Base-by-base conservation (phyloP, 2,113 vertebrate species). In the Poeciliopsis prolifica region DNA sequence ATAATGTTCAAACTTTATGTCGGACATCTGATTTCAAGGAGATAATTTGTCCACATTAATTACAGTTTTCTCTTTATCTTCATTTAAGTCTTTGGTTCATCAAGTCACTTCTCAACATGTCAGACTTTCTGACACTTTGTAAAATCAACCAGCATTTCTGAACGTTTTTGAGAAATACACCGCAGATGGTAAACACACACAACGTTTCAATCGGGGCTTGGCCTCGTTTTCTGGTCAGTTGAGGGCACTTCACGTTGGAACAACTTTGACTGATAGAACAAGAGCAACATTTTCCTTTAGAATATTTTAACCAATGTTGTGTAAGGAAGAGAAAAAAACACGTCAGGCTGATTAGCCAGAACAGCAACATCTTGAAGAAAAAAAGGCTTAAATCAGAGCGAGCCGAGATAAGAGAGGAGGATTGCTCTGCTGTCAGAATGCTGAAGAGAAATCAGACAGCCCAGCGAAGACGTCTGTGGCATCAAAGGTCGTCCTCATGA, bases 401-500 rank as follows among this genome's bases (percentile, higher is more conserved):
- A 86, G 83, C 13, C 3, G 37, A 89, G 89, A 91, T 88, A 85
- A 87, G 79, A 85, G 85, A 69, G 72, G 75, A 60, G 87, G 87
- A 92, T 92, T 91, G 91, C 75, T 78, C 51, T 80, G 69, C 86
- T 78, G 86, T 83, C 76, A 72, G 86, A 78, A 72, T n/a, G 85
- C 80, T 76, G 79, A 77, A 83, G 77, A 78, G 70, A 75, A 92
- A 84, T 82, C 88, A 81, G 74, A 79, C 83, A 60, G 73, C 83
- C 80, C 78, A 35, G 74, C 75, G 89, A 87, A 91, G 69, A 83
- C 73, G 83, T 80, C 75, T 78, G 83, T 82, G 86, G 80, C 86
- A 87, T 92, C 89, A 92, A 88, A 92, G 90, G 86, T 92, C 77
- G 74, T 80, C 65, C 69, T 86, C 87, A 90, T 90, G 87, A 86